A percentile compares a stretch with the other conserved stretches of the same genome.
phyloP scores from a whole-genome alignment of 2,113 vertebrate species.

The Colinus virginianus region DNA sequence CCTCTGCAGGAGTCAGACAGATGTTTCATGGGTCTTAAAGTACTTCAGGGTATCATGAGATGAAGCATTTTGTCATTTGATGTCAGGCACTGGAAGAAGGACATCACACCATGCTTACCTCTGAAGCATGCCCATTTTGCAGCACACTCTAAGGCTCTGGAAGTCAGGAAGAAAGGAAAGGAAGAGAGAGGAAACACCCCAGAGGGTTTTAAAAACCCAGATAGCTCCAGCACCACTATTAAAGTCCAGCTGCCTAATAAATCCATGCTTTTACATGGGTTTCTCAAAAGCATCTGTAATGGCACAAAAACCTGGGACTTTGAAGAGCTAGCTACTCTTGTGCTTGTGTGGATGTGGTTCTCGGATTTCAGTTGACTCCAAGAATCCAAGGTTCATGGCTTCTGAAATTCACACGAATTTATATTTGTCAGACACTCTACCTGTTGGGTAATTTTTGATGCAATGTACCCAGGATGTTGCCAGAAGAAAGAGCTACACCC shows the following conservation, averaged over 20 bases:
- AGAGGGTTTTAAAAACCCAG: neutral
- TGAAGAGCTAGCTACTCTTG: neutral
- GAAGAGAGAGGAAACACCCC: neutral
- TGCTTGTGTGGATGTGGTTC: neutral
- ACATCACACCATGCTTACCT: neutral
- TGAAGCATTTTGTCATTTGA: neutral
- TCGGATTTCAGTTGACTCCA: neutral
- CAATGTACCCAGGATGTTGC: neutral
- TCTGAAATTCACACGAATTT: neutral
- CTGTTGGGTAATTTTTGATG: neutral
- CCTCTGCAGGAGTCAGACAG: neutral
- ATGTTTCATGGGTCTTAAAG: neutral
- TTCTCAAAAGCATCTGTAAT: neutral
- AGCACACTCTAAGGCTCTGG: neutral
- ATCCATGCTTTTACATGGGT: neutral
- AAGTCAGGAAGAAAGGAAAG: neutral
- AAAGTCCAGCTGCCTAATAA: neutral
- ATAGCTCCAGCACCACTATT: fast-evolving
- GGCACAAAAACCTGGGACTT: neutral
- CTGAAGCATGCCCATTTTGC: neutral
- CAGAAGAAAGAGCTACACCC: neutral
- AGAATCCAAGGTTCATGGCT: neutral
- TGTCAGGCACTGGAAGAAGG: neutral
- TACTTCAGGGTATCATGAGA: neutral
- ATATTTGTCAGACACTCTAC: neutral